Evolutionary conservation across 2,888 invertebrate species (phyloP), one percentile per base, ranked within the genome.

Genomic region (Phaonia tiefii): DNA sequence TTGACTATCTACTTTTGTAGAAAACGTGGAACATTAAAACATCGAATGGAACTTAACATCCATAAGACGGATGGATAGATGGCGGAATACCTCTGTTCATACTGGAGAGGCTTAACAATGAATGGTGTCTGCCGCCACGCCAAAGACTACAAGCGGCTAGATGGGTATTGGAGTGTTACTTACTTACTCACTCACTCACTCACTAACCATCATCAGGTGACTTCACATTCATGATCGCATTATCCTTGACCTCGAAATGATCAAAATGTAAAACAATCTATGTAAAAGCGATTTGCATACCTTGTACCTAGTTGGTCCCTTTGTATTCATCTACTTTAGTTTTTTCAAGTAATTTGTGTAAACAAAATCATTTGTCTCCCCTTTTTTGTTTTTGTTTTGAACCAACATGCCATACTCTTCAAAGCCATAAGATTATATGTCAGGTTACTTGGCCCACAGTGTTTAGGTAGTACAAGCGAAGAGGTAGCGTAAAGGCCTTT

Each of bases 241-340:
- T 78, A 75, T 71, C 78, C 81, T 81, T 81, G 81, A 81, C 81
- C 81, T 78, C 69, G 63, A 74, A 74, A 75, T 26, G 80, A 58
- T 73, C 65, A 76, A 75, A 71, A 54, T 63, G 54, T 65, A 31
- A 67, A 70, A 76, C 65, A 76, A 76, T 73, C 44, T 69, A 42
- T 73, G 31, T 31, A 5, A 67, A 71, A 79, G 70, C 66, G n/a
- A 67, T 66, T 71, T 67, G 42, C 54, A 22, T 67, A 44, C 54
- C 22, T 54, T 54, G 10, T 7, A 3, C 4, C 26, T 56, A 26
- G 7, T 4, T 1, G 31, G 31, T 8, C 31, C 31, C 31, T 31
- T 5, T 8, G 8, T 31, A 3, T 31, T 31, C 8, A 31, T 8
- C 31, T 31, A 3, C 31, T 31, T 31, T 31, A 5, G 31, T 31